phyloP scores from a whole-genome alignment of 2,888 invertebrate genomes.

The Drosophila limbata region DNA sequence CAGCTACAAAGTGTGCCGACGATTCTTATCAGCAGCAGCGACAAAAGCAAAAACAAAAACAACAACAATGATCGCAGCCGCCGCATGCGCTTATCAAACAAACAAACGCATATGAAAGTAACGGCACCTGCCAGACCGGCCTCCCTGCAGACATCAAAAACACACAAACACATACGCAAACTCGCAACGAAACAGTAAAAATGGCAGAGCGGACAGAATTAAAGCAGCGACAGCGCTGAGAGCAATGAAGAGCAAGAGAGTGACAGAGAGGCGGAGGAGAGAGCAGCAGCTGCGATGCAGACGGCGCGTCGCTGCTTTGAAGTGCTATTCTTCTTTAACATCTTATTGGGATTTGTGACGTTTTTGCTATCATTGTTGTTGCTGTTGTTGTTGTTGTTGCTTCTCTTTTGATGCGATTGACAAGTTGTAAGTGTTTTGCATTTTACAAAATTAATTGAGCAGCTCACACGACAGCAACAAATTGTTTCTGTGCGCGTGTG shows the following conservation, averaged over 20 bases:
- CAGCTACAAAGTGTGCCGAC: conserved; percentile 69
- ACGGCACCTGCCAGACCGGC: conserved; percentile 65
- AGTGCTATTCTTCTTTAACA: conserved; percentile 29
- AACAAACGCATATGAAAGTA: conserved; percentile 25
- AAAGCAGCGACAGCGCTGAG: conserved; percentile 12
- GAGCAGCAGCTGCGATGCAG: conserved; percentile 22
- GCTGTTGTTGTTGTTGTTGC: conserved; percentile 18
- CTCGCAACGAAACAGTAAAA: conserved; percentile 28
- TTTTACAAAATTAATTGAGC: conserved; percentile 53
- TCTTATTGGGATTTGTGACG: conserved; percentile 32
- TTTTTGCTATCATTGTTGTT: conserved; percentile 2
- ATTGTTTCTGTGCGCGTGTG: conserved; percentile 5
- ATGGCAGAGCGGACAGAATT: conserved; percentile 23
- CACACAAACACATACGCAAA: conserved; percentile 5
- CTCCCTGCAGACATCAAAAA: conserved; percentile 47
- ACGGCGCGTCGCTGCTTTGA: conserved; percentile 35
- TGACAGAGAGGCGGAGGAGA: conserved; percentile 1
- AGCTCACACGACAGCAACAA: conserved; percentile 14
- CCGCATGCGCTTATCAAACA: conserved; percentile 44
- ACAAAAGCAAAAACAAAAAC: conserved; percentile 6
- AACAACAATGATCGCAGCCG: conserved; percentile 38
- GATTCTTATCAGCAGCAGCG: conserved; percentile 55
- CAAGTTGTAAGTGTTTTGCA: conserved; percentile 60
- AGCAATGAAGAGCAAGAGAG: conserved; percentile 6
- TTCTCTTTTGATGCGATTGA: conserved; percentile 41